Base-by-base conservation (phyloP, 1,140 invertebrate species). In the Conus betulinus region DNA sequence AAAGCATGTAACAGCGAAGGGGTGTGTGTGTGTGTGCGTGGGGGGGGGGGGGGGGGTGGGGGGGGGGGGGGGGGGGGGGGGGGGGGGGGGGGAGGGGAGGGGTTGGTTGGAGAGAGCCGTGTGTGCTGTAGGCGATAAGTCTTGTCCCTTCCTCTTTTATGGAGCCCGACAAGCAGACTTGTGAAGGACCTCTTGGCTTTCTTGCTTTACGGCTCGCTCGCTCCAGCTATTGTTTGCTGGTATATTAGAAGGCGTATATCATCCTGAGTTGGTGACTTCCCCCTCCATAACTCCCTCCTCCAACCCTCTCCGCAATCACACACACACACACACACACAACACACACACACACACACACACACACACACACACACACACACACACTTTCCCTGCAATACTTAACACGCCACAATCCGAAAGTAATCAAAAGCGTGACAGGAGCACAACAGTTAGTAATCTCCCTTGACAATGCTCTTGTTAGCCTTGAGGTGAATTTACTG, bases 191-290 rank as follows among this genome's bases (percentile, higher is more conserved):
- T 39, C 51, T 76, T n/a, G n/a, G 51, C 53, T 25, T 23, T n/a
- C 39, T 7, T 87, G 85, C 53, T 87, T 87, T 87, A 87, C 53
- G 17, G 85, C 74, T n/a, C 27, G n/a, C 55, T 20, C 57, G 39
- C 74, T 25, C 4, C 25, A 53, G 71, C 39, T 60, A 87, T 87
- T 87, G 85, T 87, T 87, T 76, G 85, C 74, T 23, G 71, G 71
- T 87, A 87, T 87, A 87, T 87, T 87, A 87, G 85, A 87, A 87
- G 74, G 51, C 85, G 27, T 87, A 87, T 79, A 87, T 87, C 85
- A 87, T 76, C 20, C 60, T 63, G 11, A 13, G 60, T 63, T 63
- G 60, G 10, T 63, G 60, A 11, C 60, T 4, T 63, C 60, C 10
- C 10, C 39, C 39, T 39, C 39, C 39, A 39, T 39, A 39, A 39